A percentile compares a stretch with the other conserved stretches of the same genome.
Conservation (phyloP, 2,113 vertebrate genomes). For the Eudyptes chrysolophus region DNA sequence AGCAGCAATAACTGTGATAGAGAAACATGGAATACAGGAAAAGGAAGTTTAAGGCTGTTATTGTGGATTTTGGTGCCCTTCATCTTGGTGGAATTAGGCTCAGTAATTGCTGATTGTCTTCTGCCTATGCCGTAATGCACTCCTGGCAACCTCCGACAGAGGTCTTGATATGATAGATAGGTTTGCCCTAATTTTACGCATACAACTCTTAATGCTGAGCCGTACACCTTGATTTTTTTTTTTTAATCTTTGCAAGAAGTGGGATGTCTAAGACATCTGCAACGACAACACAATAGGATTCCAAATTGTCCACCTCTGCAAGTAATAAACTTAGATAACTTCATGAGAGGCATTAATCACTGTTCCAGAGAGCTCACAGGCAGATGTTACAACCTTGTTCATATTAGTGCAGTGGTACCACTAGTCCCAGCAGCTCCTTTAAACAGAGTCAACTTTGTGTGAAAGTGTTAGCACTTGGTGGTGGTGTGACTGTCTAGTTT, state of each 20-base stretch:
- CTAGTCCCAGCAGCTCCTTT: background rate
- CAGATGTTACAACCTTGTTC: background rate
- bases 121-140: background rate
- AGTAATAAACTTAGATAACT: background rate
- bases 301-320: background rate
- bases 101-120: background rate
- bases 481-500: too few relatives aligned
- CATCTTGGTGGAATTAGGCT: background rate
- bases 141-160: background rate
- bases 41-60: background rate
- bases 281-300: background rate
- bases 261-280: background rate
- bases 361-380: background rate
- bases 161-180: background rate
- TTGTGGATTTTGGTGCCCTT: background rate
- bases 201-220: background rate
- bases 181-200: background rate
- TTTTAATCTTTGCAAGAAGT: background rate
- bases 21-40: background rate
- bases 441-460: background rate
- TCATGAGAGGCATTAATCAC: background rate
- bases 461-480: fast-evolving
- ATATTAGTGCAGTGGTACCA: background rate
- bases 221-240: background rate
- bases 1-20: background rate